Evolutionary conservation across 2,113 vertebrate species (phyloP).

Genomic region (Anoplopoma fimbria): DNA sequence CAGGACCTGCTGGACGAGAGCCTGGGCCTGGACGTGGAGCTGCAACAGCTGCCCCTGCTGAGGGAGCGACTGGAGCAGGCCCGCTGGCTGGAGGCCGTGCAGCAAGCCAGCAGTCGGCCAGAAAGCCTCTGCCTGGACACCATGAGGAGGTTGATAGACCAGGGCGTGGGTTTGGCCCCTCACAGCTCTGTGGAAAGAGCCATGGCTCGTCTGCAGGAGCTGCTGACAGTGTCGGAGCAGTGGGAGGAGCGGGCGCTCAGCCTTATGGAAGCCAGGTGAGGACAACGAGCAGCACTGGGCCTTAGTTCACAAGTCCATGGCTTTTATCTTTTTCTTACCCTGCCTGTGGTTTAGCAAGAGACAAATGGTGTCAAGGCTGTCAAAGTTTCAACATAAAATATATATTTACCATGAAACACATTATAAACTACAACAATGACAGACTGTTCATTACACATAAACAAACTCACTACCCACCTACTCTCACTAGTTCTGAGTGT

Average conservation of each 20-base stretch:
- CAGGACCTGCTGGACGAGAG: conserved; percentile 92
- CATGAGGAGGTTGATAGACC: conserved; percentile 96
- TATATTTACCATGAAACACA: not conserved
- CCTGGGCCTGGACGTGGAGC: conserved; percentile 93
- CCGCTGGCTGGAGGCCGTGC: conserved; percentile 93
- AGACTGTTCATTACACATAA: not conserved
- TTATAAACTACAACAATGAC: not conserved
- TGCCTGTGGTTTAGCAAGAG: not conserved
- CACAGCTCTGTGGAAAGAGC: conserved; percentile 92
- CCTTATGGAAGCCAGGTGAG: conserved; percentile 92
- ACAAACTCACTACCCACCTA: not conserved
- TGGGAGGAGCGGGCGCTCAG: conserved; percentile 93
- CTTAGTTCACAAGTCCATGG: not conserved
- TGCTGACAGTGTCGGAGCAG: conserved; percentile 95
- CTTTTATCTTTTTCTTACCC: not conserved
- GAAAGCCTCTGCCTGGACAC: conserved; percentile 89
- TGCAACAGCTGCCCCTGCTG: conserved; percentile 89
- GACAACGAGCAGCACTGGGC: not conserved
- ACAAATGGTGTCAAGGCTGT: not conserved
- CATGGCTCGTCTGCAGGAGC: conserved; percentile 95
- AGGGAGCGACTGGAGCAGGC: conserved; percentile 92
- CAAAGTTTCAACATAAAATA: not conserved
- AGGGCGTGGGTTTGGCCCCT: conserved; percentile 93
- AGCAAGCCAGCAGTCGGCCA: conserved; percentile 86
- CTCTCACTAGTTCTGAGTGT: too few relatives aligned